Evolutionary conservation across 2,888 invertebrate genomes (phyloP).

Genomic region (Clunio marinus): DNA sequence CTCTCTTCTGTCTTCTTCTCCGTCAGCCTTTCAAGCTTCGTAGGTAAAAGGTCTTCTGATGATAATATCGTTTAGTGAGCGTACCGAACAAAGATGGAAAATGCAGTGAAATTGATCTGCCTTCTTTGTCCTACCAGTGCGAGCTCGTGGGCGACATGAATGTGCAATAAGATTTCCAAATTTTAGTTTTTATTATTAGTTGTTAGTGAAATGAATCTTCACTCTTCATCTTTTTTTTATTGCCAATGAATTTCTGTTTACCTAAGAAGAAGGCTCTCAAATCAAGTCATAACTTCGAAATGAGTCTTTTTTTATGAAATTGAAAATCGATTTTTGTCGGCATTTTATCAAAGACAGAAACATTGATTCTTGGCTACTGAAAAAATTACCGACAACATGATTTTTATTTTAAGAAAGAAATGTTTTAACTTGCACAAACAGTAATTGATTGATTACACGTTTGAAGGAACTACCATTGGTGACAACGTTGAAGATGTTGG

Average conservation of each 20-base stretch:
- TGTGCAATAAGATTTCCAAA: not conserved
- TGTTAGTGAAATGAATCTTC: not conserved
- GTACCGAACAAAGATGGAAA: constrained; percentile 18
- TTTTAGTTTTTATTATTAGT: no score
- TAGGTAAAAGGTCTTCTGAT: constrained; percentile 13
- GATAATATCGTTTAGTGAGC: not conserved
- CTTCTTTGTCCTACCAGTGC: not conserved
- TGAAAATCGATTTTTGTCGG: not conserved
- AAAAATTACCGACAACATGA: constrained; percentile 8
- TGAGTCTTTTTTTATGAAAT: not conserved
- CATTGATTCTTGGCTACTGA: not conserved
- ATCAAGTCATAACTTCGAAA: not conserved
- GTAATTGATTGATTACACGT: not conserved
- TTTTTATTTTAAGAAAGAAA: constrained; percentile 1
- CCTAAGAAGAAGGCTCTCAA: not conserved
- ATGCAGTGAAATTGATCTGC: not conserved
- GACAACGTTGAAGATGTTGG: not conserved
- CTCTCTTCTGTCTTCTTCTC: not conserved
- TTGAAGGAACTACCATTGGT: not conserved
- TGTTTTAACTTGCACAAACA: not conserved
- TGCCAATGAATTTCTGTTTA: not conserved
- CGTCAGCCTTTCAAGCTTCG: no score
- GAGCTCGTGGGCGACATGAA: not conserved
- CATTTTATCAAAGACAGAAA: not conserved
- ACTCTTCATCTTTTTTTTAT: no score